Percentiles rank a stretch among this genome's conserved stretches.
phyloP scores from a whole-genome alignment of 64 coral and sea anemone genomes.

The Stylophora pistillata region DNA sequence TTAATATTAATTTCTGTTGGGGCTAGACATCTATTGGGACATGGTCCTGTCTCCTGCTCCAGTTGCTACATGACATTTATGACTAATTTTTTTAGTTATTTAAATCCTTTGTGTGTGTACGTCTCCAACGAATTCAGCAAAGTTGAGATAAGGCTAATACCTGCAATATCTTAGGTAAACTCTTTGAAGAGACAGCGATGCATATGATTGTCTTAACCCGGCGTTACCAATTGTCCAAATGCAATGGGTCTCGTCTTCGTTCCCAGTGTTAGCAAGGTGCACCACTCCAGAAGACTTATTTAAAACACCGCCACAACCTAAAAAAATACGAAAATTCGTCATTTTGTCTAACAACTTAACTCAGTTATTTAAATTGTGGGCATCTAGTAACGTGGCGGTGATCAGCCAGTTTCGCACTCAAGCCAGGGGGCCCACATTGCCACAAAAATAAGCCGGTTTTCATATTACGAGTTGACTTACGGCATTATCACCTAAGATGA shows the following conservation, averaged over 20 bases:
- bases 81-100: no score
- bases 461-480: no score
- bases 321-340: neutral
- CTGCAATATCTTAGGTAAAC: constrained; percentile 7
- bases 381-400: neutral
- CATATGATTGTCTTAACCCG: neutral
- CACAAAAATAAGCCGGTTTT: no score
- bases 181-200: neutral
- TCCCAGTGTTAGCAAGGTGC: neutral
- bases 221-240: constrained; percentile 4
- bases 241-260: neutral
- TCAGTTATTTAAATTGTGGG: neutral
- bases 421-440: no score
- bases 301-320: constrained; percentile 10
- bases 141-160: neutral
- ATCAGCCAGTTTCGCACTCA: no score
- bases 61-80: no score
- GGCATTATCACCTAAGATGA: no score
- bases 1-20: no score
- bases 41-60: no score
- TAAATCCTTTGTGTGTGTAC: neutral
- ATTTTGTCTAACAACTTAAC: neutral
- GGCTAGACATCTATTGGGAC: no score
- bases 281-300: neutral
- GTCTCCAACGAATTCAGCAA: neutral